A percentile compares a stretch with the other conserved stretches of the same genome.
Evolutionary conservation across 2,888 invertebrate genomes (phyloP).

Genomic region (Syritta pipiens): DNA sequence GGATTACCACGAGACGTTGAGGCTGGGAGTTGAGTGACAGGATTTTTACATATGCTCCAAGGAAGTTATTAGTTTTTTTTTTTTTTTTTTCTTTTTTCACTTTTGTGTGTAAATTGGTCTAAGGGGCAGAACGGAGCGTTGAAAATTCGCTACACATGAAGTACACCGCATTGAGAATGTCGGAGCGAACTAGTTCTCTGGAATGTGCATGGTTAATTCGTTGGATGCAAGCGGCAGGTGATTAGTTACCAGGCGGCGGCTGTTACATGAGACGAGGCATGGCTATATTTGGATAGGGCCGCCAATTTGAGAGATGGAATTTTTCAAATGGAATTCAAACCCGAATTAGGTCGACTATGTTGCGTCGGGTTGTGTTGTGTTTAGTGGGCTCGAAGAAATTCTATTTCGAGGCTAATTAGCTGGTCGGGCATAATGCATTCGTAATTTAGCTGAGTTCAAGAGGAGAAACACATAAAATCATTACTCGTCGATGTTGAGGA

Average conservation of each 20-base stretch:
- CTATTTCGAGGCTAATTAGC: background rate
- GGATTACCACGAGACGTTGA: slow-evolving; percentile 49
- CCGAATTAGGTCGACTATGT: slow-evolving; percentile 9
- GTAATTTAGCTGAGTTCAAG: no score
- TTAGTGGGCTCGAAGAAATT: background rate
- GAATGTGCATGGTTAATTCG: slow-evolving; percentile 47
- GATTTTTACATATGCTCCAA: slow-evolving; percentile 60
- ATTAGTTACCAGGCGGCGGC: slow-evolving; percentile 18
- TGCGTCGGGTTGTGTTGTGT: no score
- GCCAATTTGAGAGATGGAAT: background rate
- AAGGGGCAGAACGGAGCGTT: no score
- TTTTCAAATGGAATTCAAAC: background rate
- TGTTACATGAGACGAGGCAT: background rate
- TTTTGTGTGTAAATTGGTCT: slow-evolving; percentile 36
- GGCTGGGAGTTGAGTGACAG: slow-evolving; percentile 33
- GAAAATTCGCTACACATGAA: slow-evolving; percentile 23
- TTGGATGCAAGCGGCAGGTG: slow-evolving; percentile 36
- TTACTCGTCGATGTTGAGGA: no score
- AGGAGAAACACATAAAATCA: no score
- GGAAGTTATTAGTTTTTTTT: slow-evolving; percentile 64
- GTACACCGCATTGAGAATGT: background rate
- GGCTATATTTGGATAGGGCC: slow-evolving; percentile 2
- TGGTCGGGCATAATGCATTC: no score
- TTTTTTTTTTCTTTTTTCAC: no score
- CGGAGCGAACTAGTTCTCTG: slow-evolving; percentile 47